Evolutionary conservation across 2,113 vertebrate genomes (phyloP).

Genomic region (Rhinogobius similis): DNA sequence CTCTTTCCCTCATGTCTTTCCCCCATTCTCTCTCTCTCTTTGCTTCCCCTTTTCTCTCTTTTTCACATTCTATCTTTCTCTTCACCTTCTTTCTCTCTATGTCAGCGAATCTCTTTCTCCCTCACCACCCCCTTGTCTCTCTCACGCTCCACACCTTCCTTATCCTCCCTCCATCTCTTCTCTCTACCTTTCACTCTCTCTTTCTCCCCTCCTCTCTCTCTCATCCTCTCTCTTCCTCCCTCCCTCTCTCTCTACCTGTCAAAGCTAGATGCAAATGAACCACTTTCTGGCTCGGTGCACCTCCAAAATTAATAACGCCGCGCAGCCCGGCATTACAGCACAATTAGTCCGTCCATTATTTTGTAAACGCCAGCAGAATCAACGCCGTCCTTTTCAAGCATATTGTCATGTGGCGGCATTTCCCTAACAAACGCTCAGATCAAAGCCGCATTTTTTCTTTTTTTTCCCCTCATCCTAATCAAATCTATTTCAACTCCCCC

Average conservation of each 20-base stretch:
- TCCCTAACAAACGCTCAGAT: constrained; percentile 70
- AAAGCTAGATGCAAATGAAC: constrained; percentile 65
- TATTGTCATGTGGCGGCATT: constrained; percentile 64
- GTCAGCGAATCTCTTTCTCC: background rate
- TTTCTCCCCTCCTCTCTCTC: background rate
- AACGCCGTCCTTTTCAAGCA: constrained; percentile 49
- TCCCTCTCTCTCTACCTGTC: constrained; percentile 57
- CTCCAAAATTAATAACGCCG: constrained; percentile 65
- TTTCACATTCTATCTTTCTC: background rate
- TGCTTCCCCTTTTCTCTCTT: background rate
- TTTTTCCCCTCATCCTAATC: constrained; percentile 63
- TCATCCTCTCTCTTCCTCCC: background rate
- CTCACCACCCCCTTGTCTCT: background rate
- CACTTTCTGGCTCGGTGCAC: constrained; percentile 65
- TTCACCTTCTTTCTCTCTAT: background rate
- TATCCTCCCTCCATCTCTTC: background rate
- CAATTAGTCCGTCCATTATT: constrained; percentile 74
- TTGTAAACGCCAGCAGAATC: constrained; percentile 67
- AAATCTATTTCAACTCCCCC: constrained; percentile 66
- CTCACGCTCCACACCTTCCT: background rate
- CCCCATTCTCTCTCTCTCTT: background rate
- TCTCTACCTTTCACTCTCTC: background rate
- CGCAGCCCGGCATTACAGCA: constrained; percentile 53
- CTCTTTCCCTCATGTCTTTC: background rate
- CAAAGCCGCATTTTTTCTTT: constrained; percentile 59